Conservation (phyloP, 2,797 vertebrate genomes). For the Echeneis naucrates region DNA sequence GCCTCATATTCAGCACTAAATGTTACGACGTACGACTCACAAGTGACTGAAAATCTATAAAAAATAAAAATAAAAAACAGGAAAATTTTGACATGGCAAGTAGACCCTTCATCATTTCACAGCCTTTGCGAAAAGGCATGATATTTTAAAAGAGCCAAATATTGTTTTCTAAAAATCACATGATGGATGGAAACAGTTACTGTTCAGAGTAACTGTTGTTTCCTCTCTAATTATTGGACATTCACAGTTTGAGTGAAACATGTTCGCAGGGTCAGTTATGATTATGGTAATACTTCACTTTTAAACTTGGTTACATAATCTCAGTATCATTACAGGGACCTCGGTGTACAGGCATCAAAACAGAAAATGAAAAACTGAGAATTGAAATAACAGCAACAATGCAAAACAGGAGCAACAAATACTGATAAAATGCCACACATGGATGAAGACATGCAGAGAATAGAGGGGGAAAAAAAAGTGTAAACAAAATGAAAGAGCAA, state of each 20-base stretch:
- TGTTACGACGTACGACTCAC: neutral
- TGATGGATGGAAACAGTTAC: neutral
- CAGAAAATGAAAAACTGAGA: neutral
- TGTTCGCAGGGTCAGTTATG: neutral
- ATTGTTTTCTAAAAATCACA: neutral
- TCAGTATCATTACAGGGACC: neutral
- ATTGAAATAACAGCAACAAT: neutral
- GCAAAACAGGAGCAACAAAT: neutral
- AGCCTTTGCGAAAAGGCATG: too few species aligned
- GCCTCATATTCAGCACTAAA: conserved; percentile 7
- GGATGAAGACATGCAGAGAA: neutral
- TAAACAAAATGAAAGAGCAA: conserved; percentile 3
- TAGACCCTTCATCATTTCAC: neutral
- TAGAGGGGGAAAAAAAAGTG: neutral
- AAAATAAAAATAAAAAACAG: too few species aligned
- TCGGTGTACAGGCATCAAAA: neutral
- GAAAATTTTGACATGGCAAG: too few species aligned
- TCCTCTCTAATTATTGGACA: neutral
- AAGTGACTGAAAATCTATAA: neutral
- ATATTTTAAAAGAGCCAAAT: conserved; percentile 2
- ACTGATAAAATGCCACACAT: neutral
- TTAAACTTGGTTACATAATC: neutral
- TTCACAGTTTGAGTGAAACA: neutral
- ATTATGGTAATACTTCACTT: neutral
- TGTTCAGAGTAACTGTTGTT: neutral